Base-by-base conservation (phyloP, 2,113 vertebrate genomes). In the Atractosteus spatula region DNA sequence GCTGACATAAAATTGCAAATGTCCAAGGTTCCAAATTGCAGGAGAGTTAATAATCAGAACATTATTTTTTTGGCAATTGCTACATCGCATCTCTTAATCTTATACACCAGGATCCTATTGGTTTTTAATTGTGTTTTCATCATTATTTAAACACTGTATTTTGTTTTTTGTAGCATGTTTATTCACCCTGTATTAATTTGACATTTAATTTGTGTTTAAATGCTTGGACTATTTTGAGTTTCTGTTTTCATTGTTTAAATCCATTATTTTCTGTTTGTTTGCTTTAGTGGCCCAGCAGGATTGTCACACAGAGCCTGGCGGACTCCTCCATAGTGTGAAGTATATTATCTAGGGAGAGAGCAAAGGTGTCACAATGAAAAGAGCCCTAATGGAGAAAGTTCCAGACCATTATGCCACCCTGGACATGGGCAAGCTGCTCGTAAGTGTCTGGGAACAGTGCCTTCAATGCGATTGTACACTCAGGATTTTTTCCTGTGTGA, bases 211-310 rank as follows among this genome's bases (percentile, higher is more conserved):
- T 68, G 41, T 3, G 56, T 71, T 56, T 17, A 29, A 8, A 69
- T 72, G 73, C 55, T 55, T 69, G 71, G 69, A 51, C 63, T 41
- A 54, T 16, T 55, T 75, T 55, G 12, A 29, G 29, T 29, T 64
- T 69, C 62, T 71, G 70, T 82, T 71, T 55, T 74, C 78, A 74
- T 76, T 69, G 74, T 76, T 76, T 70, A 63, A 51, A 57, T 76
- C 76, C 76, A 72, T 76, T 72, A 51, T 77, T 77, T 76, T 70
- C 59, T 77, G 65, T 81, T 78, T 76, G 71, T 76, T 74, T 74
- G 72, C 79, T 70, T 76, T 67, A 78, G 79, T 78, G 75, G 64
- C 61, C 79, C 71, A 62, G 62, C 66, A 62, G 70, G 68, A 72
- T 68, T 68, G 71, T 17, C 72, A 51, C 69, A 16, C 66, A 41